Percentiles rank a stretch among this genome's conserved stretches.
These are phyloP conservation scores for Thermophis baileyi DNA, from an alignment of 2,113 vertebrate species.

Conservation along the genomic window DNA sequence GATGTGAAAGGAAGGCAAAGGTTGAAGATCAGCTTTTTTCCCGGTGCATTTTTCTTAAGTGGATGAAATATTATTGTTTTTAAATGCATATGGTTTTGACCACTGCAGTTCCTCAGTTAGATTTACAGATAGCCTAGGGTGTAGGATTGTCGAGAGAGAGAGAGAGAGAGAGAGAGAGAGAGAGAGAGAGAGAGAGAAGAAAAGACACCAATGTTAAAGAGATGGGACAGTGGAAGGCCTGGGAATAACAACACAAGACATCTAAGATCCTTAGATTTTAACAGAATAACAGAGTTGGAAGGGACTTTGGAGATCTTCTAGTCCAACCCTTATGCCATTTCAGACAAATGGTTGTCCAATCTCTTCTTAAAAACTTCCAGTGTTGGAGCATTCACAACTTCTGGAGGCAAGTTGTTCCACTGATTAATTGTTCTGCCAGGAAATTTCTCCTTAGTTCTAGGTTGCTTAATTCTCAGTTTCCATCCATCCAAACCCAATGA, in stretches of 20 bases:
- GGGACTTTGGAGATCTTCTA: no score
- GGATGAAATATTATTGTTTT: not conserved
- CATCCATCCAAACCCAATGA: no score
- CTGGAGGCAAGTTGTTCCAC: no score
- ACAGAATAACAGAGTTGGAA: no score
- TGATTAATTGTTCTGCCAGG: no score
- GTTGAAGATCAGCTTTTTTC: fast-evolving
- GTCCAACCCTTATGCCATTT: no score
- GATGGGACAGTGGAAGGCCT: not conserved
- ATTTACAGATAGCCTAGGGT: not conserved
- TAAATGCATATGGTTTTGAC: not conserved
- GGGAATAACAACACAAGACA: not conserved
- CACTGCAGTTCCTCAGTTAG: not conserved
- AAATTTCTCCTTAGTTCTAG: no score
- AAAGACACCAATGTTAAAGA: not conserved
- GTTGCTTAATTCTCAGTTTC: no score
- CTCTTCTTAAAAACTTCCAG: no score
- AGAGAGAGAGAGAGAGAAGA: no score
- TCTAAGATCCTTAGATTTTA: not conserved
- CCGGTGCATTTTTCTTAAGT: not conserved
- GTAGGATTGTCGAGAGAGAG: not conserved
- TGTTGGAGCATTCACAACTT: no score
- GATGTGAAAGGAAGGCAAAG: not conserved
- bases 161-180: not conserved
- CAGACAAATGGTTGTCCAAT: no score